Evolutionary conservation across 2,797 vertebrate species (phyloP).

Genomic region (Peromyscus attwateri): DNA sequence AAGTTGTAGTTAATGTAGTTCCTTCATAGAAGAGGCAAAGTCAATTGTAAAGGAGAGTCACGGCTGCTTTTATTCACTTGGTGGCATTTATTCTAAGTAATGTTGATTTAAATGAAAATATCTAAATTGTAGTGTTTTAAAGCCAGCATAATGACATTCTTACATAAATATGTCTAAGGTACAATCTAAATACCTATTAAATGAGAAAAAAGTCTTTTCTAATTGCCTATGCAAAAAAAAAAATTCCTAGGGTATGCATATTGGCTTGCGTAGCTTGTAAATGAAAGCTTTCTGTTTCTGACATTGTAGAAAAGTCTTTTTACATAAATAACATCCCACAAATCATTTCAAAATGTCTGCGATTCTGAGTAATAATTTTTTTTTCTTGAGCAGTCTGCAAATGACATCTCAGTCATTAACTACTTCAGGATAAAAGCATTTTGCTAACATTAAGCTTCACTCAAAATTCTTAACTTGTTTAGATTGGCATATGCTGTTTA

Average conservation of each 20-base stretch:
- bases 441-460: constrained; percentile 54
- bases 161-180: constrained; percentile 56
- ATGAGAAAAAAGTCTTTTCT: constrained; percentile 60
- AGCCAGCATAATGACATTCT: constrained; percentile 60
- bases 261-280: constrained; percentile 65
- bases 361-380: constrained; percentile 64
- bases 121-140: constrained; percentile 72
- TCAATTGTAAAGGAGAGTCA: constrained; percentile 1
- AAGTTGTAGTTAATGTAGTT: neutral
- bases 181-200: constrained; percentile 66
- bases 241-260: neutral
- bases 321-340: constrained; percentile 75
- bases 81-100: constrained; percentile 61
- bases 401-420: constrained; percentile 80
- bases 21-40: constrained; percentile 12
- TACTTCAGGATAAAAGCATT: constrained; percentile 71
- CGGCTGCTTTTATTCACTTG: constrained; percentile 52
- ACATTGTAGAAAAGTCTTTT: constrained; percentile 71
- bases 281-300: constrained; percentile 72
- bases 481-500: constrained; percentile 77
- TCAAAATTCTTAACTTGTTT: constrained; percentile 77
- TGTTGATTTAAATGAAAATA: constrained; percentile 72
- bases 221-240: constrained; percentile 53
- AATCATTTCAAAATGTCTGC: constrained; percentile 77
- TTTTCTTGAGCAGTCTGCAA: constrained; percentile 78